phyloP scores from a whole-genome alignment of 2,888 invertebrate genomes.

The Cephus rjabovi region DNA sequence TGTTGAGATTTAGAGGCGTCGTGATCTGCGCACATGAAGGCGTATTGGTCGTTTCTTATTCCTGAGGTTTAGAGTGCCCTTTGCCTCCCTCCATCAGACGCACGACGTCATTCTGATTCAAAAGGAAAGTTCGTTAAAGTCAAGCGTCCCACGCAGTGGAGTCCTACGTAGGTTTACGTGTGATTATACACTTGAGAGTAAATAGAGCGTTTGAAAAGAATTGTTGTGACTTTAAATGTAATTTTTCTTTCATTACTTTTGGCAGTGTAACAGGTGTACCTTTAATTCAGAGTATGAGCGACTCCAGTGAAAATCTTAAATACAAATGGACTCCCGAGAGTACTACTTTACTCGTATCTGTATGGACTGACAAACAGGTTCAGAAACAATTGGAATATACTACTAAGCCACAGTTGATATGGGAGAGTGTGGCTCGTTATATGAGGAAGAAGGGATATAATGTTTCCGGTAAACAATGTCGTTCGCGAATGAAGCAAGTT shows the following conservation, averaged over 20 bases:
- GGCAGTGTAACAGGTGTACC: neutral
- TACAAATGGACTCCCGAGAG: conserved; percentile 65
- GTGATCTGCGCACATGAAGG: neutral
- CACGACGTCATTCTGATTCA: neutral
- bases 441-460: conserved; percentile 63
- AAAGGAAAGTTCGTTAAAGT: neutral
- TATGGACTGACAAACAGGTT: conserved; percentile 63
- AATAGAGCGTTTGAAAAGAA: neutral
- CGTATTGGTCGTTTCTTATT: neutral
- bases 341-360: conserved; percentile 59
- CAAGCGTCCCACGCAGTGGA: neutral
- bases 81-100: neutral
- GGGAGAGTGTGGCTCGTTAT: conserved; percentile 62
- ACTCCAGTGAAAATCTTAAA: conserved; percentile 50
- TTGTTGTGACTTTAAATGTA: neutral
- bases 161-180: neutral
- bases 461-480: conserved; percentile 60
- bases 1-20: neutral
- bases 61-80: neutral
- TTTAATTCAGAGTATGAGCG: conserved; percentile 43
- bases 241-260: neutral
- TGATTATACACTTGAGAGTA: neutral
- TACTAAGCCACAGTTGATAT: conserved; percentile 57
- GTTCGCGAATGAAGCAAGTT: conserved; percentile 64
- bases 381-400: conserved; percentile 61